Base-by-base conservation (phyloP, 2,113 vertebrate genomes). In the Labeo rohita region DNA sequence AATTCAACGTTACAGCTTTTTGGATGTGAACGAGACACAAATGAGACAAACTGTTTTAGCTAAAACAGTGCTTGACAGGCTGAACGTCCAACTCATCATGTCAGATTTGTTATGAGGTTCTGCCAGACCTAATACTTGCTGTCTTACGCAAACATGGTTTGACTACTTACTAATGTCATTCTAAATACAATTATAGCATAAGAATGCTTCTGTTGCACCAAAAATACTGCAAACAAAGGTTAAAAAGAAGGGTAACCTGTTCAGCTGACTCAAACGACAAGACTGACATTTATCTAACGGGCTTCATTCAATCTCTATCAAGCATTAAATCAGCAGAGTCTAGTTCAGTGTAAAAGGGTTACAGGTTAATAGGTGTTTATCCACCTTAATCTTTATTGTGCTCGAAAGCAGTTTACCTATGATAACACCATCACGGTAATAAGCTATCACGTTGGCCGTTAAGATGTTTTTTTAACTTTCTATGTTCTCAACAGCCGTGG, bases 301-400 rank as follows among this genome's bases (percentile, higher is more conserved):
- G 2, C 28, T 36, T 7, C 28, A 66, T 85, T 54, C 15, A 74
- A 50, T 78, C 59, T 78, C 86, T 59, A 56, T 78, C 34, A 79
- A 78, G 50, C 56, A 50, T 75, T 43, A 34, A n/a, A 54, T 56
- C 63, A 70, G 34, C 76, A 39, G 6, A 80, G 80, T 66, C 45
- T 0, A 45, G 61, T 45, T 76, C 43, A 39, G 16, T 66, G 66
- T 73, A 59, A 59, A 73, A 18, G 21, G 59, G 63, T 76, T 87
- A 45, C 2, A 52, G 84, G 84, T 88, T 86, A 84, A 86, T 83
- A 78, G 43, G 18, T 13, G 39, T 74, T 54, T 73, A 83, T 84
- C 66, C 68, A 56, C 12, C 11, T 13, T 59, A 59, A 73, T 84
- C 50, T 73, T 59, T 21, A 85, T 65, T 59, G 83, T 66, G 78